Base-by-base conservation (phyloP, 2,113 vertebrate species). In the Megalops atlanticus region DNA sequence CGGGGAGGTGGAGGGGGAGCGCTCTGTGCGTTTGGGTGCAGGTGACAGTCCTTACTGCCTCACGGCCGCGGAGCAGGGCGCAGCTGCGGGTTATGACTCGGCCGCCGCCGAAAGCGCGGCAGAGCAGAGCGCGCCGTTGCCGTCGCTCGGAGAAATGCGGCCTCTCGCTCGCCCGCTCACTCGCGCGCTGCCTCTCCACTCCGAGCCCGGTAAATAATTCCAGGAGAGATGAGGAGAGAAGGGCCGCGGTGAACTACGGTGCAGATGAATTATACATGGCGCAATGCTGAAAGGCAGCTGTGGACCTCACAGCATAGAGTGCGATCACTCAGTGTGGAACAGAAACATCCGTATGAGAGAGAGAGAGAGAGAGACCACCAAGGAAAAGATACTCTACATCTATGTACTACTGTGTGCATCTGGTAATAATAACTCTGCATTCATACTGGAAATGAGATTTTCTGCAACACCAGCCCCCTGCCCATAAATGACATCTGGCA, bases 201-300 rank as follows among this genome's bases (percentile, higher is more conserved):
- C 35, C 64, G 47, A 1, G 47, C 40, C 49, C 36, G 73, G 64
- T 40, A 76, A 81, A 71, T 72, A 71, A 77, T 77, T 82, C 76
- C 38, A 40, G 39, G 69, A 38, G 21, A 74, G 27, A 68, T 43
- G 38, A 72, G 27, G 75, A 24, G 58, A 27, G 24, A 49, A 69
- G 39, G 45, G 3, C 77, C 31, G n/a, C n/a, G n/a, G n/a, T n/a
- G 69, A 36, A 76, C 49, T 47, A 39, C 72, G 69, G 40, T 54
- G 12, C 15, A 24, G 64, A 80, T 83, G 24, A 76, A 83, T 83
- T 79, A 83, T 83, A 80, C 24, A 79, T 79, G 82, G 77, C 52
- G 45, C 71, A 33, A 33, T n/a, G n/a, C 33, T 70, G 54, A 36
- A 39, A 75, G 54, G 54, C 71, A 79, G 31, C 49, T 39, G 38